Evolutionary conservation across 2,888 invertebrate genomes (phyloP).

Genomic region (Mellilla xanthometata): DNA sequence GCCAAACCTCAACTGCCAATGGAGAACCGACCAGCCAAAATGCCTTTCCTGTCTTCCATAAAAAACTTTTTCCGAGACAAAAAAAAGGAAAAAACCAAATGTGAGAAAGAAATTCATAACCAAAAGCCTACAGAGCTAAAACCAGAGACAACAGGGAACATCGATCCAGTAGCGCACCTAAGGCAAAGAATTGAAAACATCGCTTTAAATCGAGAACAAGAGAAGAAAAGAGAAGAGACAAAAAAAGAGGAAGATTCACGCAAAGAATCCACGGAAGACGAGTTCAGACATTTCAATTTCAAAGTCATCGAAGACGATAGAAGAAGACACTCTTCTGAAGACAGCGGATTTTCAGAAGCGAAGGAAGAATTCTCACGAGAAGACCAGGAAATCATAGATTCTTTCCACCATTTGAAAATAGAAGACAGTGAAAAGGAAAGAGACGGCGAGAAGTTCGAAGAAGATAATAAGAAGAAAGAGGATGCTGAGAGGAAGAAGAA

Average conservation of each 20-base stretch:
- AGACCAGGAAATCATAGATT: conserved; percentile 34
- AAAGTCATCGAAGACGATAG: conserved; percentile 51
- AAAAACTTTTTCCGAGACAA: conserved; percentile 37
- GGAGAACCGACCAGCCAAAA: conserved; percentile 55
- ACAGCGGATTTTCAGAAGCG: conserved; percentile 61
- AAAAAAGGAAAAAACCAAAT: conserved; percentile 34
- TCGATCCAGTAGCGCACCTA: conserved; percentile 16
- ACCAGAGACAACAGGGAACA: background rate
- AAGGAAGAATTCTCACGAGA: conserved; percentile 28
- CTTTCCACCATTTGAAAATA: conserved; percentile 37
- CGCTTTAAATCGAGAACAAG: conserved; percentile 19
- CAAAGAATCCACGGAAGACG: conserved; percentile 39
- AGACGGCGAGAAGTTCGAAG: conserved; percentile 44
- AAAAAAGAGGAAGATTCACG: conserved; percentile 18
- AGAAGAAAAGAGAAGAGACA: conserved; percentile 21
- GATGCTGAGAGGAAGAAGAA: conserved; percentile 29
- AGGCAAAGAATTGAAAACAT: conserved; percentile 22
- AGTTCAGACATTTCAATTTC: conserved; percentile 51
- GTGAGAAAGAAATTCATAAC: conserved; percentile 16
- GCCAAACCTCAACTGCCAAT: conserved; percentile 46
- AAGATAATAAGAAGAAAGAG: conserved; percentile 30
- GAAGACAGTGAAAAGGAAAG: conserved; percentile 26
- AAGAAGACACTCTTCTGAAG: conserved; percentile 55
- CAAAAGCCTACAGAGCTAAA: conserved; percentile 1
- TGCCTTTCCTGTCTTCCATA: conserved; percentile 25